Base-by-base conservation (phyloP, 1,140 invertebrate species). In the Drosophila kohkoa region DNA sequence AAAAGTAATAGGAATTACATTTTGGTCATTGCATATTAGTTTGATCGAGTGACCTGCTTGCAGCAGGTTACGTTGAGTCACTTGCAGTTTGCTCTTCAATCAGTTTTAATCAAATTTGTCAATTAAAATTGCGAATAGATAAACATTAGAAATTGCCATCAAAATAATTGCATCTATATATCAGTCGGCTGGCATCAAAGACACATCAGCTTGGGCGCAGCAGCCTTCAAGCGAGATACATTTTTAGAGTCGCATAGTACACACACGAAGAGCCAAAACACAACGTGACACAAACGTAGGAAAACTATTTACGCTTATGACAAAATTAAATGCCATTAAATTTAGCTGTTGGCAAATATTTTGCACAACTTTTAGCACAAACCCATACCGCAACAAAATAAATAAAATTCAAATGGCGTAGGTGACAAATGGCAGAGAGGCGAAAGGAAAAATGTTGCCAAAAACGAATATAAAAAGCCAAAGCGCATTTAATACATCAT, bases 301-400 rank as follows among this genome's bases (percentile, higher is more conserved):
- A 60, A 83, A 78, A 86, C 69, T 75, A 81, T 86, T 81, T 81
- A 75, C 75, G 67, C 66, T 83, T 80, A 73, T 85, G 82, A 87
- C 82, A 88, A 88, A 87, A 87, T 89, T 83, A 88, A 88, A 78
- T 81, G 77, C 83, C 77, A 83, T 89, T 83, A 89, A 88, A 88
- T 78, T 67, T 83, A 57, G 76, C 63, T 63, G 72, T 79, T 88
- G 75, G 68, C 75, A 80, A 87, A 73, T 71, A 81, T 83, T 88
- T 88, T 70, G 85, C 83, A 81, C 66, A 72, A 79, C 60, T 78
- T 81, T 86, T 85, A 81, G 82, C 83, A 51, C 64, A 16, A 58
- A 66, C 75, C 65, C 54, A 72, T 10, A 38, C 2, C 35, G 8
- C 7, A 75, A 15, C 62, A 15, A 82, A 58, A 74, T 48, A 62